These are phyloP conservation scores for Varanus komodoensis DNA, from an alignment of 2,113 vertebrate species.

Conservation along the genomic window DNA sequence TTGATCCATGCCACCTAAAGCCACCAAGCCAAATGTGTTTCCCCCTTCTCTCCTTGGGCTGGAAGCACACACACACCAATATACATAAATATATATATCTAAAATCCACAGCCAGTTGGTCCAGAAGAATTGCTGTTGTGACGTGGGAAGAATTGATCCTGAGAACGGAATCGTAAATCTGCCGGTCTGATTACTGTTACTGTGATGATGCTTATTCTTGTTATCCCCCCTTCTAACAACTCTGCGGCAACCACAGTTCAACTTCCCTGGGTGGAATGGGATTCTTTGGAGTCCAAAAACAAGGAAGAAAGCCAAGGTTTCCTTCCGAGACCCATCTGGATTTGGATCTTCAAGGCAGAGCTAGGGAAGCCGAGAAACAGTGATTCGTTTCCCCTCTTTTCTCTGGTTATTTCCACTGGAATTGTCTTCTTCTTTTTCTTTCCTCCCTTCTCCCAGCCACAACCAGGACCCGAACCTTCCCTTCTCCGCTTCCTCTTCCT, in stretches of 20 bases:
- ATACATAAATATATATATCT: too few species aligned
- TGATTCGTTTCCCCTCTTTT: not conserved
- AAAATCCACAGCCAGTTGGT: conserved; percentile 67
- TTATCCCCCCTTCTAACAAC: not conserved
- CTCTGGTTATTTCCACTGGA: not conserved
- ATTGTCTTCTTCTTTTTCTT: not conserved
- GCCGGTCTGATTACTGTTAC: too few species aligned
- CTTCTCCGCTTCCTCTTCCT: conserved; percentile 47
- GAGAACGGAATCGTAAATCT: conserved; percentile 10
- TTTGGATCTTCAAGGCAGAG: conserved; percentile 31
- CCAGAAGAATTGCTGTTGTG: conserved; percentile 8
- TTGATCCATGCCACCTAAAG: conserved; percentile 36
- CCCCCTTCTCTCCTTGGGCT: not conserved
- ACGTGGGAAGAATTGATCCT: conserved; percentile 42
- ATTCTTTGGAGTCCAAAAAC: conserved; percentile 64
- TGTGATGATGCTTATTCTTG: not conserved
- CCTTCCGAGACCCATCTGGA: conserved; percentile 79
- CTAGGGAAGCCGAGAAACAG: conserved; percentile 29
- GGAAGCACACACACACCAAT: conserved; percentile 40
- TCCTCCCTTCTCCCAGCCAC: conserved; percentile 48
- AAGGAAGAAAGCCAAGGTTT: conserved; percentile 60
- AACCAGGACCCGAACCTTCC: conserved; percentile 46
- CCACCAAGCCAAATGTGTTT: conserved; percentile 49
- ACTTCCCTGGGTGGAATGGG: conserved; percentile 59
- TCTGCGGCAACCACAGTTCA: conserved; percentile 50